Base-by-base conservation (phyloP, 2,888 invertebrate species). In the Malacosoma neustria region DNA sequence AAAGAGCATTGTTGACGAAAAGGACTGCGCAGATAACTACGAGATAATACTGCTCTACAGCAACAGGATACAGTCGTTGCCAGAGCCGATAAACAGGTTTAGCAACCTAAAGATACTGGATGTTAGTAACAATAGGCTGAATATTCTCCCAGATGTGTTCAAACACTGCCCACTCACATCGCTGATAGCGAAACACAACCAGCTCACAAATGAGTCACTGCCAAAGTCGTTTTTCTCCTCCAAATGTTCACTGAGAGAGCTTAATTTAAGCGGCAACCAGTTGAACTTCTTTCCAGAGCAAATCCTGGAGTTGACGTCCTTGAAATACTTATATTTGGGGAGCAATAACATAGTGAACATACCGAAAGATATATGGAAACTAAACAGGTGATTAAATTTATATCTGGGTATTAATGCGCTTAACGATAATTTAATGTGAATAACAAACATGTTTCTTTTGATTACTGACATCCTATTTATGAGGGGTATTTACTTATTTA, bases 261-360 rank as follows among this genome's bases (percentile, higher is more conserved):
- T 99, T n/a, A 98, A 99, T 82, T 85, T 99, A 29, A 97, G 97
- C 75, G 99, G 99, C 5, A 99, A 99, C 74, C 85, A 89, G 42
- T 77, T 99, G 37, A 90, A 89, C 14, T 85, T 88, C 34, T 93
- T 99, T 62, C 98, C 99, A 1, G 91, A 92, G 54, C 96, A 97
- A 80, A 82, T 98, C 37, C 87, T 97, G 45, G 93, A 96, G 46
- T 75, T 97, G 50, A 68, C 81, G 13, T 88, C 89, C 36, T 86
- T 99, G 33, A 93, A 90, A 69, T 95, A 93, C 68, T 89, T 99
- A 14, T 97, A 98, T 73, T 81, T 98, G 51, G 98, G 98, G 29
- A 95, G 93, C 29, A 99, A 99, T 80, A 88, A 88, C 48, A 93
- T 99, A 58, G 80, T 87, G 39, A 89, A 89, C 47, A 90, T 99